phyloP scores from a whole-genome alignment of 2,797 vertebrate species.

The Nannoperca obscura region DNA sequence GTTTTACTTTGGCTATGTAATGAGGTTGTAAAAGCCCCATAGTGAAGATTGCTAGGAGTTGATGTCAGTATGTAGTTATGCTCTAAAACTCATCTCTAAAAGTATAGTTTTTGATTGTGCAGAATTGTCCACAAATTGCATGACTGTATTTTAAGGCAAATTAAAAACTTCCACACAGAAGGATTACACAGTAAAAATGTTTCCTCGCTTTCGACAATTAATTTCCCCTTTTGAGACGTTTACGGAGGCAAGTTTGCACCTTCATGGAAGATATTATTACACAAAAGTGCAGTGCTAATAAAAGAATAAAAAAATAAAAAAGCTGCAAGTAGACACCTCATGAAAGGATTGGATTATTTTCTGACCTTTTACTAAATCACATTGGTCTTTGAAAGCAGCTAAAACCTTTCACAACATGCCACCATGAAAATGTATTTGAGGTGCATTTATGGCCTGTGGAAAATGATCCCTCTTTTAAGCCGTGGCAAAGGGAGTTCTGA shows the following conservation, averaged over 20 bases:
- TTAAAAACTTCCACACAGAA: constrained; percentile 16
- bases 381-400: constrained; percentile 65
- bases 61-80: constrained; percentile 42
- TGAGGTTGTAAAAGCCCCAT: constrained; percentile 59
- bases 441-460: constrained; percentile 49
- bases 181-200: constrained; percentile 29
- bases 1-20: constrained; percentile 68
- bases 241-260: constrained; percentile 36
- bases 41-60: constrained; percentile 32
- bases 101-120: constrained; percentile 33
- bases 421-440: constrained; percentile 57
- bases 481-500: constrained; percentile 16
- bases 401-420: constrained; percentile 52
- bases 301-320: constrained; percentile 21
- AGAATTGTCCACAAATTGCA: constrained; percentile 8
- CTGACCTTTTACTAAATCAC: constrained; percentile 66
- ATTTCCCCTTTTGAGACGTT: constrained; percentile 42
- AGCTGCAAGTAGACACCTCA: constrained; percentile 39
- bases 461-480: constrained; percentile 47
- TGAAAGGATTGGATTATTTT: constrained; percentile 68
- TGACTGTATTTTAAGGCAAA: constrained; percentile 29
- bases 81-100: constrained; percentile 17
- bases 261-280: constrained; percentile 47
- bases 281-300: constrained; percentile 42
- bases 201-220: constrained; percentile 18